These are phyloP conservation scores for Meta bourneti DNA, from an alignment of 2,888 invertebrate species.

Conservation along the genomic window DNA sequence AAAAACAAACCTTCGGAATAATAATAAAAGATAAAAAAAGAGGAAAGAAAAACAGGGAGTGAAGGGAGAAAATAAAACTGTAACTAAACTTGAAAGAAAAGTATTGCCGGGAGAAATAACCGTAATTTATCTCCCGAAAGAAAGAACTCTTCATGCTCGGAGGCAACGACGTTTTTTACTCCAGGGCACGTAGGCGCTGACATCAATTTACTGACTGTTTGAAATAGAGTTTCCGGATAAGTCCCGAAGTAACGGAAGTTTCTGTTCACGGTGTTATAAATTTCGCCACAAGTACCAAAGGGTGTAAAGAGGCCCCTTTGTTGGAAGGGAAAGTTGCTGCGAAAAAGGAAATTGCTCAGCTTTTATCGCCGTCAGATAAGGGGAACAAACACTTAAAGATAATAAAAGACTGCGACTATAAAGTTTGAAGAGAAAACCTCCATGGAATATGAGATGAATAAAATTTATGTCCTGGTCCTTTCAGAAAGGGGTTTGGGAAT, in stretches of 20 bases:
- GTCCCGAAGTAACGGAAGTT: not conserved
- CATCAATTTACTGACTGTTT: slow-evolving; percentile 14
- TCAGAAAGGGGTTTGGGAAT: too few relatives aligned
- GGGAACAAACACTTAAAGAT: too few relatives aligned
- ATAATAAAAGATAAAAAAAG: not conserved
- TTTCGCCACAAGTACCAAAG: not conserved
- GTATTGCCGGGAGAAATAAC: not conserved
- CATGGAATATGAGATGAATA: too few relatives aligned
- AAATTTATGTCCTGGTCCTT: too few relatives aligned
- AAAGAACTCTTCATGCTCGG: too few relatives aligned
- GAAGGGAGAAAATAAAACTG: not conserved
- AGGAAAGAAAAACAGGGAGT: not conserved
- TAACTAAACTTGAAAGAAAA: not conserved
- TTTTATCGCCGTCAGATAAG: too few relatives aligned
- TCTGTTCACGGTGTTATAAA: not conserved
- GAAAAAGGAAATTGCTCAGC: too few relatives aligned
- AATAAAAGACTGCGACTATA: too few relatives aligned
- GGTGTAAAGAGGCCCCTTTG: slow-evolving; percentile 6
- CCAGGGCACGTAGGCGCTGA: slow-evolving; percentile 12
- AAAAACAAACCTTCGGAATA: not conserved
- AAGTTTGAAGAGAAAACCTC: too few relatives aligned
- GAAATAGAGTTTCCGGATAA: slow-evolving; percentile 41
- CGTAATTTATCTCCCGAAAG: slow-evolving; percentile 5
- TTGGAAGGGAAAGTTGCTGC: not conserved
- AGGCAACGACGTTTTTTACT: not conserved